Conservation (phyloP, 2,113 vertebrate species). For the Zosterops hypoxanthus region DNA sequence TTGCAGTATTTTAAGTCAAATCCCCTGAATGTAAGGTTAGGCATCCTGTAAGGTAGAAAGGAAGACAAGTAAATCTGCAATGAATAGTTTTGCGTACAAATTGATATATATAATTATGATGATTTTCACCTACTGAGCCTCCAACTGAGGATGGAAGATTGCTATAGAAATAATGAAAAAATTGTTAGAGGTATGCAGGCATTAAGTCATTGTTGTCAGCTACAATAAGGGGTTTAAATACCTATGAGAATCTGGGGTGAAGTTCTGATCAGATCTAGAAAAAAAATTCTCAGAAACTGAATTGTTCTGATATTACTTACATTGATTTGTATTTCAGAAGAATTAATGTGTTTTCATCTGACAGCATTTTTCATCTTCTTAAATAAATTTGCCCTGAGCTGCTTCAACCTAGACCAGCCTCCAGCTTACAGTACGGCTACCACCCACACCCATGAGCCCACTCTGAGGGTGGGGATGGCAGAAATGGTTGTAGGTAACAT, state of each 20-base stretch:
- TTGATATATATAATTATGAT: background rate
- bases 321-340: background rate
- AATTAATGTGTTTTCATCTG: background rate
- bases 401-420: background rate
- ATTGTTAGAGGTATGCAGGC: background rate
- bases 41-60: background rate
- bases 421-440: background rate
- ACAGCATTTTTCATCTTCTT: background rate
- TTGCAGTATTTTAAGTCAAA: background rate
- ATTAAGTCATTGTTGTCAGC: background rate
- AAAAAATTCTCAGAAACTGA: background rate
- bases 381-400: background rate
- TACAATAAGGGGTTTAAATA: background rate
- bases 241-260: background rate
- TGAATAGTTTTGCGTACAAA: background rate
- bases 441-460: fast-evolving
- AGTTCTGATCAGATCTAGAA: background rate
- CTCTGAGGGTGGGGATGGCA: background rate
- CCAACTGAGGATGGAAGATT: background rate
- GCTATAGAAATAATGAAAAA: background rate
- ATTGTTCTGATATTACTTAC: background rate
- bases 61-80: background rate
- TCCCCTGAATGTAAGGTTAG: background rate
- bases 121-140: background rate
- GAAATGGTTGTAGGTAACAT: background rate